Conservation (phyloP, 1,140 invertebrate genomes). For the Hydropsyche tenuis region DNA sequence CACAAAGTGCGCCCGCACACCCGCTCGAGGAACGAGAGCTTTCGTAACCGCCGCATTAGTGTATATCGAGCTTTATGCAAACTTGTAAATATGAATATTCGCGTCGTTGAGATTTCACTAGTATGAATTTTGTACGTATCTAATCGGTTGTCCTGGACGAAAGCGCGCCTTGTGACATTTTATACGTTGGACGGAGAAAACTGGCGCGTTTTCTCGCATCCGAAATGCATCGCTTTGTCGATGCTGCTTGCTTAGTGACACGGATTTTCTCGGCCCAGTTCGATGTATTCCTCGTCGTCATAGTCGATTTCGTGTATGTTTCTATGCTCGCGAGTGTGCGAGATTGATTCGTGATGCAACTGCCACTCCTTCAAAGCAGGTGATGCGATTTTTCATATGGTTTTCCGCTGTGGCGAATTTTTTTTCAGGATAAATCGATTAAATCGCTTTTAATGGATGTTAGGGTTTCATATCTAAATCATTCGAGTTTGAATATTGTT, state of each 20-base stretch:
- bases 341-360: conserved; percentile 1
- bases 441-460: too few relatives aligned
- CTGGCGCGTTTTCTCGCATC: too few relatives aligned
- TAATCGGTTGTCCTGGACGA: too few relatives aligned
- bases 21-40: conserved; percentile 45
- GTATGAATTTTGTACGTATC: too few relatives aligned
- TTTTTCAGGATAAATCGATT: too few relatives aligned
- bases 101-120: conserved; percentile 15
- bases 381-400: too few relatives aligned
- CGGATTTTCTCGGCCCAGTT: conserved; percentile 39
- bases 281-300: not conserved
- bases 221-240: not conserved
- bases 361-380: not conserved
- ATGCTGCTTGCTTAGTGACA: conserved; percentile 41
- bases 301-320: conserved; percentile 16
- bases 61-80: too few relatives aligned
- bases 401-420: too few relatives aligned
- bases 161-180: too few relatives aligned
- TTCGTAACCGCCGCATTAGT: conserved; percentile 37
- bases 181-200: too few relatives aligned
- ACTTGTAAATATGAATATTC: not conserved
- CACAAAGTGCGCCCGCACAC: conserved; percentile 16
- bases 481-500: too few relatives aligned
- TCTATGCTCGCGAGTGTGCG: not conserved
- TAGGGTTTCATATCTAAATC: too few relatives aligned